Evolutionary conservation across 1,140 invertebrate species (phyloP), one percentile per base, ranked within the genome.

Genomic region (Leguminivora glycinivorella): DNA sequence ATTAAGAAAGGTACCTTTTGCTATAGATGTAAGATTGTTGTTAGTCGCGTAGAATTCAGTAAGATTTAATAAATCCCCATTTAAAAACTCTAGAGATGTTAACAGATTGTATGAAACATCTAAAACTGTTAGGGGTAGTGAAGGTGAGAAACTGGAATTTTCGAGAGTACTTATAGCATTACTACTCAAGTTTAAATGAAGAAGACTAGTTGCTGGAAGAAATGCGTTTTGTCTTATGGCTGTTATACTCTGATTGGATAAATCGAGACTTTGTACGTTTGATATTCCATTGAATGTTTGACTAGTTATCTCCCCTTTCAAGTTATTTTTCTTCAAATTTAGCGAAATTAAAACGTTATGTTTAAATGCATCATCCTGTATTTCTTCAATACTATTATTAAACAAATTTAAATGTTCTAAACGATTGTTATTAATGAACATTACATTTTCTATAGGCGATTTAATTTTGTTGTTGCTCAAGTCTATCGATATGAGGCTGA

Each of bases 51-150:
- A 79, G 5, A 88, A 43, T 60, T 82, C 77, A n/a, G 77, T 81
- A 40, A 90, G 68, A 56, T 78, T 82, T 9, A 14, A 47, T n/a
- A 88, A 75, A 24, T 69, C 66, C 9, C 82, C 66, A 14, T 72
- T 80, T 9, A 88, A 68, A 70, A 88, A 88, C 67, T 76, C 26
- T 56, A 89, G 72, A 56, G 69, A 58, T 9, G 71, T 58, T 60
- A 90, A 73, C 14, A 74, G 72, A 66, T 90, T 90, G 69, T 79
- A 43, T 2, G 88, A 87, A 4, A 90, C 31, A 74, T 90, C 85
- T 76, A 90, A 79, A 56, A 76, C 34, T 19, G 14, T 56, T 7
- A 88, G 34, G 3, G 31, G 68, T 29, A 14, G 40, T 34, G 58
- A 47, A 43, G 79, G 74, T 29, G 56, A 31, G 63, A 89, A 90